phyloP scores from a whole-genome alignment of 2,888 invertebrate genomes.

The Tineola bisselliella region DNA sequence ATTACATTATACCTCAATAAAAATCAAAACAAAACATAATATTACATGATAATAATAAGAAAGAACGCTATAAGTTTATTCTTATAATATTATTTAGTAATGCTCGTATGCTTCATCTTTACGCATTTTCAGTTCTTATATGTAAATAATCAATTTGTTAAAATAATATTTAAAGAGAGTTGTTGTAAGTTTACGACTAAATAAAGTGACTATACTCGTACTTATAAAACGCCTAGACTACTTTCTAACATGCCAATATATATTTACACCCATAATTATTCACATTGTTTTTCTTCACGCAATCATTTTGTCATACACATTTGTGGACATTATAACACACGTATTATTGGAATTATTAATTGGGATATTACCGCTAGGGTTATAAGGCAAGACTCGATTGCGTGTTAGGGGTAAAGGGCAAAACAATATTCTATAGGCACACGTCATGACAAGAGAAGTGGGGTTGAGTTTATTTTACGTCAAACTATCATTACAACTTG shows the following conservation, averaged over 20 bases:
- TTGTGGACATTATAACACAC: neutral
- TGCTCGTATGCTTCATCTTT: too few species aligned
- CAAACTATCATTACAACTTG: too few species aligned
- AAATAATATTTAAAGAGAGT: too few species aligned
- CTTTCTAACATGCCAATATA: neutral
- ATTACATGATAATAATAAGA: too few species aligned
- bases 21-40: too few species aligned
- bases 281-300: neutral
- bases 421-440: neutral
- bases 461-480: neutral
- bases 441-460: neutral
- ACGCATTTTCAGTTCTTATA: too few species aligned
- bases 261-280: neutral
- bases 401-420: conserved; percentile 5
- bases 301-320: neutral
- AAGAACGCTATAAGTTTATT: too few species aligned
- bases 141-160: too few species aligned
- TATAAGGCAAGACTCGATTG: neutral
- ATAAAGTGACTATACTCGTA: too few species aligned
- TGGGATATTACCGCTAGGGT: conserved; percentile 1
- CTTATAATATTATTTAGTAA: too few species aligned
- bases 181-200: too few species aligned
- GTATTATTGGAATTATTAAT: conserved; percentile 2
- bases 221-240: neutral
- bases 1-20: too few species aligned